Evolutionary conservation across 2,888 invertebrate species (phyloP).

Genomic region (Brachyopa scutellaris): DNA sequence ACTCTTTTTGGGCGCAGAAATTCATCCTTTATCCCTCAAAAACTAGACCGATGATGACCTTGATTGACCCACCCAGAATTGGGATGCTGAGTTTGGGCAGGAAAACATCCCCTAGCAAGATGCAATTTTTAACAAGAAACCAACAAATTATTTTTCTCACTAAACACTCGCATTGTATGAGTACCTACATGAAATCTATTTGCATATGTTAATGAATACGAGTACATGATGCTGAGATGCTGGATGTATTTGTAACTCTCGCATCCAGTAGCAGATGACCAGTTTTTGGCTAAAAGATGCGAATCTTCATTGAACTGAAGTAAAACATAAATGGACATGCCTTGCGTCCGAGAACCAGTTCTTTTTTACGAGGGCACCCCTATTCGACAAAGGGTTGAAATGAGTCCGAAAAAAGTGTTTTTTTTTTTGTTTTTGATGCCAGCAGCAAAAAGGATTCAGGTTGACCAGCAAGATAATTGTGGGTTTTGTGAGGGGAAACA

Average conservation of each 20-base stretch:
- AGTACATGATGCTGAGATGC: constrained; percentile 34
- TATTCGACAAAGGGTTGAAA: constrained; percentile 65
- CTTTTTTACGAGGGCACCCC: constrained; percentile 33
- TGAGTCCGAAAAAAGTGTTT: constrained; percentile 67
- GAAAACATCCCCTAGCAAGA: constrained; percentile 49
- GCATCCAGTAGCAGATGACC: constrained; percentile 65
- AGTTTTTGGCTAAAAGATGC: constrained; percentile 34
- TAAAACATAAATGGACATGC: constrained; percentile 9
- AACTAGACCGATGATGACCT: constrained; percentile 66
- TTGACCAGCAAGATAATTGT: constrained; percentile 59
- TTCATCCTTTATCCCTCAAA: constrained; percentile 1
- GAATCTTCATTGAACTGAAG: constrained; percentile 54
- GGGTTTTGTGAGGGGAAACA: constrained; percentile 56
- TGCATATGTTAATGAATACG: constrained; percentile 9
- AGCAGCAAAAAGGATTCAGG: constrained; percentile 42
- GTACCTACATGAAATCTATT: constrained; percentile 65
- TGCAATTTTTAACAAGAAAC: constrained; percentile 60
- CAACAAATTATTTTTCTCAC: constrained; percentile 13
- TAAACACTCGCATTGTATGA: not conserved
- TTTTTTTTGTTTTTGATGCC: constrained; percentile 36
- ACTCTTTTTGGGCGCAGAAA: constrained; percentile 13
- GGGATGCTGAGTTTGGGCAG: constrained; percentile 46
- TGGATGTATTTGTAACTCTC: constrained; percentile 27
- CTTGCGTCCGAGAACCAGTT: constrained; percentile 68
- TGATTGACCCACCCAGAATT: constrained; percentile 54